phyloP scores from a whole-genome alignment of 2,888 invertebrate genomes.

The Habrosyne pyritoides region DNA sequence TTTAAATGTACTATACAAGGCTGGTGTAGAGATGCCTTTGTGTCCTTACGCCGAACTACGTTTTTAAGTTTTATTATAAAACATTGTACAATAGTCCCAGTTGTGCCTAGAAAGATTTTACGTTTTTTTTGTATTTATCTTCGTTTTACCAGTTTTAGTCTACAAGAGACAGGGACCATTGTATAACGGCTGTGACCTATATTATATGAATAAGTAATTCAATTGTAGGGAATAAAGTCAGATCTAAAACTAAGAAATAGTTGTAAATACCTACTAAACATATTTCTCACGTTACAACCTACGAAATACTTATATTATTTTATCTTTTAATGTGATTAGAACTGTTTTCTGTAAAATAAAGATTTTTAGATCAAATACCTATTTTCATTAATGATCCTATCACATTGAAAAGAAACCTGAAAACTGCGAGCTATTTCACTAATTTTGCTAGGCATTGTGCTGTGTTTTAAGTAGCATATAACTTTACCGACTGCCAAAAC shows the following conservation, averaged over 20 bases:
- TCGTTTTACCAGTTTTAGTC: neutral
- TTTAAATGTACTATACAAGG: neutral
- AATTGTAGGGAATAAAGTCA: neutral
- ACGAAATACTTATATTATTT: neutral
- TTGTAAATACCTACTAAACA: neutral
- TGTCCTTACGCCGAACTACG: neutral
- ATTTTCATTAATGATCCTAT: too few relatives aligned
- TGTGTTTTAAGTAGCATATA: too few relatives aligned
- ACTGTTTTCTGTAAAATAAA: conserved; percentile 1
- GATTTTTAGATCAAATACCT: neutral
- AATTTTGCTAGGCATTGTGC: too few relatives aligned
- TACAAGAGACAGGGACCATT: conserved; percentile 8
- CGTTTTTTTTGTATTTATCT: neutral
- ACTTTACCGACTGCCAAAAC: too few relatives aligned
- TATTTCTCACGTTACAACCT: neutral
- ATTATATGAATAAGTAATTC: neutral
- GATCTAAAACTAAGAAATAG: conserved; percentile 1
- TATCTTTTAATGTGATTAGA: neutral
- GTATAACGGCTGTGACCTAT: conserved; percentile 8
- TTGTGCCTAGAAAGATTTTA: neutral
- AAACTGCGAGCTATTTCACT: too few relatives aligned
- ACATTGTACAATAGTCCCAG: conserved; percentile 6
- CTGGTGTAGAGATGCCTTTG: conserved; percentile 6
- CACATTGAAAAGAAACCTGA: too few relatives aligned
- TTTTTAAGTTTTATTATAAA: neutral